Conservation (phyloP, 2,888 invertebrate genomes). For the Fragum sueziense region DNA sequence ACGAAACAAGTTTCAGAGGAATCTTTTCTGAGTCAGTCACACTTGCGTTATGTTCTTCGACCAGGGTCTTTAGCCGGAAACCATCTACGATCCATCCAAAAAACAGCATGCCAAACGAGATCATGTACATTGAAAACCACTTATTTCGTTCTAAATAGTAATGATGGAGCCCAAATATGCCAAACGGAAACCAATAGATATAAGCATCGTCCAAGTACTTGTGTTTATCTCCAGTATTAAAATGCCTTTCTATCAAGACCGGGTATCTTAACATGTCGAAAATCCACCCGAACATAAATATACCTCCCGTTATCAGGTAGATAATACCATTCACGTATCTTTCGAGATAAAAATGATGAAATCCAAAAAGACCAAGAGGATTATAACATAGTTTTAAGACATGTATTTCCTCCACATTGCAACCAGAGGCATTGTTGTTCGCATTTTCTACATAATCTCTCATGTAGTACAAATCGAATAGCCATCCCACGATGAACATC, state of each 20-base stretch:
- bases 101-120: slow-evolving; percentile 52
- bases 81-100: slow-evolving; percentile 62
- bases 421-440: too few relatives aligned
- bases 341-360: slow-evolving; percentile 55
- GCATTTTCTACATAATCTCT: too few relatives aligned
- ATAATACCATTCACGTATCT: slow-evolving; percentile 54
- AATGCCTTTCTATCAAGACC: slow-evolving; percentile 53
- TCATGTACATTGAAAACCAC: slow-evolving; percentile 59
- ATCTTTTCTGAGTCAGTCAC: slow-evolving; percentile 36
- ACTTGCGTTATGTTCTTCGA: slow-evolving; percentile 51
- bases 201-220: slow-evolving; percentile 64
- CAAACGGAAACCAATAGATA: slow-evolving; percentile 60
- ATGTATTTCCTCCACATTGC: too few relatives aligned
- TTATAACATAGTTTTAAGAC: too few relatives aligned
- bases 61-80: slow-evolving; percentile 36
- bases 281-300: slow-evolving; percentile 58
- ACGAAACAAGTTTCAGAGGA: too few relatives aligned
- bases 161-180: slow-evolving; percentile 61
- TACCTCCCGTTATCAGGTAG: slow-evolving; percentile 46
- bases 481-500: slow-evolving; percentile 57
- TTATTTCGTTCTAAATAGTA: slow-evolving; percentile 55
- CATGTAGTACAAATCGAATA: slow-evolving; percentile 56
- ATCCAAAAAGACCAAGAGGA: slow-evolving; percentile 53
- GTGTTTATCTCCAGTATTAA: slow-evolving; percentile 54
- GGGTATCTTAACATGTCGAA: slow-evolving; percentile 57